Evolutionary conservation across 2,797 vertebrate genomes (phyloP), one percentile per base, ranked within the genome.

Genomic region (Tinamus major): DNA sequence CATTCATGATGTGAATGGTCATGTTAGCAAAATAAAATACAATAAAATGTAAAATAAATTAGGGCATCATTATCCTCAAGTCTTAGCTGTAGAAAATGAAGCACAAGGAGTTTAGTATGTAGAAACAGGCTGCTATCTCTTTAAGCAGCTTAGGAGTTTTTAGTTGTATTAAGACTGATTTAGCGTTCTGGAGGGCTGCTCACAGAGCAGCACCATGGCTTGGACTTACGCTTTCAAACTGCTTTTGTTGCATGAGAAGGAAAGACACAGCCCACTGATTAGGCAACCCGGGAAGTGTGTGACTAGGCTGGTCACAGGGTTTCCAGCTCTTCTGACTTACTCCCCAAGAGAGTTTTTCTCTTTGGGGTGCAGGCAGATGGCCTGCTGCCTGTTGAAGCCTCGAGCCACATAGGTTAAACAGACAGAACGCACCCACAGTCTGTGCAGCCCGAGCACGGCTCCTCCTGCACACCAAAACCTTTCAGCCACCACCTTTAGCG

Each of bases 301-400:
- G 72, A 37, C 42, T 23, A 41, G n/a, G 29, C 51, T 31, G 46
- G 55, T 56, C 55, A 56, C 55, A 56, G 31, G 26, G 6, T 33
- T 80, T 71, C 29, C 59, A 85, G 71, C 41, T 49, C 62, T 42
- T 31, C 75, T 49, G 62, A 23, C 77, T 27, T 1, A 2, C 21
- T 48, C 8, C 42, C 20, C 10, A 16, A 76, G 6, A 91, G 18
- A 21, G 10, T 0, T 33, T 58, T 79, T 42, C 55, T 16, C 10
- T 26, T 31, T 17, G 59, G 58, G 44, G 39, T 29, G 21, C 39
- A 58, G 35, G 8, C 2, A 1, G 23, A 39, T 42, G 51, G 23
- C 6, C 16, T 1, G 0, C 11, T 41, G 8, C 26, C 29, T 13
- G 3, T 5, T 44, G 55, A 20, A 55, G 41, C 69, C 49, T 4